These are phyloP conservation scores for Platorchestia sp. DNA, from an alignment of 1,140 invertebrate genomes.

Conservation along the genomic window DNA sequence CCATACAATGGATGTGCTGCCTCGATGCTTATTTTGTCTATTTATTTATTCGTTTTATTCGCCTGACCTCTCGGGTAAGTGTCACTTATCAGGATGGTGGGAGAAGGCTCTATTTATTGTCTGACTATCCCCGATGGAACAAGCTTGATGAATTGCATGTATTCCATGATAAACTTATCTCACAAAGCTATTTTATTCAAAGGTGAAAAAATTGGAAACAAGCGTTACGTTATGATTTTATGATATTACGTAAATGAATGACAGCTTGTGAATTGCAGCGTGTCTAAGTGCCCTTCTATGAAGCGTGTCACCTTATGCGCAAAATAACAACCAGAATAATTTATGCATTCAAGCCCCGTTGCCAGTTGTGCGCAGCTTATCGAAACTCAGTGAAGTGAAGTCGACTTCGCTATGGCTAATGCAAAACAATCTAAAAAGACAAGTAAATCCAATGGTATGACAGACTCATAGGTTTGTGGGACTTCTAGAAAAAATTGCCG, in stretches of 20 bases:
- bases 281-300: not conserved
- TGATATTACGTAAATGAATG: not conserved
- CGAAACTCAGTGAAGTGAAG: not conserved
- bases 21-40: not conserved
- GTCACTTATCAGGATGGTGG: not conserved
- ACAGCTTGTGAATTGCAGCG: not conserved
- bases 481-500: no score
- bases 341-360: not conserved
- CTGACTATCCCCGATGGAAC: not conserved
- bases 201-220: not conserved
- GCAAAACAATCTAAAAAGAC: not conserved
- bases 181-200: not conserved
- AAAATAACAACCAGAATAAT: not conserved
- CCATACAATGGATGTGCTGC: conserved; percentile 13
- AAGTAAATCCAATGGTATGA: not conserved
- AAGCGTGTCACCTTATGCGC: not conserved
- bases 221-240: not conserved
- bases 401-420: not conserved
- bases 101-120: not conserved
- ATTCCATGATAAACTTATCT: not conserved
- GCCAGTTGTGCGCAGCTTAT: not conserved
- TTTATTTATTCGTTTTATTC: not conserved
- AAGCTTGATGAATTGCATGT: not conserved
- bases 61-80: not conserved
- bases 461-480: not conserved